phyloP scores from a whole-genome alignment of 2,888 invertebrate genomes.

The Danaus chrysippus region DNA sequence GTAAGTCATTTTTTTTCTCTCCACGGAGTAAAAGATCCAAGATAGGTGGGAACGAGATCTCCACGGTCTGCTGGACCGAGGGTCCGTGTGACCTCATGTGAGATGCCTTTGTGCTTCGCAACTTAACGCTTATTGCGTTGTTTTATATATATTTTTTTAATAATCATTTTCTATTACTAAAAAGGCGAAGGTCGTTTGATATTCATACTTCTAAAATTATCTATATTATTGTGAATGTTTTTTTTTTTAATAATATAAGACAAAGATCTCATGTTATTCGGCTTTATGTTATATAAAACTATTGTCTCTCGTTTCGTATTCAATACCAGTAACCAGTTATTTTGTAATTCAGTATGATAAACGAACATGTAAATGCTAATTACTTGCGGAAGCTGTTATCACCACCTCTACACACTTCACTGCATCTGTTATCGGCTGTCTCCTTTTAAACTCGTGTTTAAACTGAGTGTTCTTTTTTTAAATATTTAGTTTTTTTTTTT shows the following conservation, averaged over 20 bases:
- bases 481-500: background rate
- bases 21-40: conserved; percentile 6
- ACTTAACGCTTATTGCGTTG: background rate
- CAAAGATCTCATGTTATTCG: too few species aligned
- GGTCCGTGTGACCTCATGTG: conserved; percentile 31
- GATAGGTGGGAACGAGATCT: conserved; percentile 8
- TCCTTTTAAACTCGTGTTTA: conserved; percentile 6
- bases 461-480: background rate
- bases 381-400: conserved; percentile 36
- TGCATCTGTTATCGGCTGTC: conserved; percentile 31
- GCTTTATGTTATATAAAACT: conserved; percentile 9
- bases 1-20: conserved; percentile 1
- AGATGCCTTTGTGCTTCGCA: conserved; percentile 17
- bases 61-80: conserved; percentile 18
- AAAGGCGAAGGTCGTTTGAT: too few species aligned
- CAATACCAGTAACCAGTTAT: conserved; percentile 12
- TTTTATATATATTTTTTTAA: too few species aligned
- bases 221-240: too few species aligned
- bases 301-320: conserved; percentile 17
- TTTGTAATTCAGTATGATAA: conserved; percentile 18
- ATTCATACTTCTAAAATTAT: too few species aligned
- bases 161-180: too few species aligned
- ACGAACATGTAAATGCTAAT: conserved; percentile 27
- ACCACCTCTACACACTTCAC: conserved; percentile 34
- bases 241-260: too few species aligned